These are phyloP conservation scores for Lycophotia porphyrea DNA, from an alignment of 2,888 invertebrate genomes.

Conservation along the genomic window DNA sequence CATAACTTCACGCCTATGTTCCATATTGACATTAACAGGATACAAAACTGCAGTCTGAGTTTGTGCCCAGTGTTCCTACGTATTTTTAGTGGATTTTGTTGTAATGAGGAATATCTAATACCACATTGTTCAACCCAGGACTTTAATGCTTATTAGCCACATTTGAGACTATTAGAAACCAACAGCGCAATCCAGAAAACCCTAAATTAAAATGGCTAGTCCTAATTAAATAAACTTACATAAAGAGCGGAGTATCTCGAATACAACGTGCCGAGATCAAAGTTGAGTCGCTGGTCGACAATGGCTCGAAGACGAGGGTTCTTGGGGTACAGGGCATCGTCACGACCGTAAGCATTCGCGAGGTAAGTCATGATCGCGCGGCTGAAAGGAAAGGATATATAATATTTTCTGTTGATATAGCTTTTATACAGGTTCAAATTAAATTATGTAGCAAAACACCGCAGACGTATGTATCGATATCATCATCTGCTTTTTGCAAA, in stretches of 20 bases:
- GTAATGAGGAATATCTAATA: not conserved
- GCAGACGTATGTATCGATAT: too few relatives aligned
- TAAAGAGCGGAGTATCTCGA: constrained; percentile 88
- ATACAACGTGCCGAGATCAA: constrained; percentile 91
- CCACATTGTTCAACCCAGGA: not conserved
- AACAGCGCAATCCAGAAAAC: not conserved
- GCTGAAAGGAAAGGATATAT: constrained; percentile 80
- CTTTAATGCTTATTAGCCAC: not conserved
- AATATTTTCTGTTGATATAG: not conserved
- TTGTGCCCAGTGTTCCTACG: not conserved
- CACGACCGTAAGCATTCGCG: constrained; percentile 91
- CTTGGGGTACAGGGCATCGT: constrained; percentile 92
- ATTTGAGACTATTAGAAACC: not conserved
- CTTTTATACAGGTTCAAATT: too few relatives aligned
- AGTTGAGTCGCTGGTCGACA: constrained; percentile 91
- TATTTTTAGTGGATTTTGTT: not conserved
- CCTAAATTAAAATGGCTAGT: not conserved
- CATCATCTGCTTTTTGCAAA: too few relatives aligned
- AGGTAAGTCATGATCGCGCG: constrained; percentile 92
- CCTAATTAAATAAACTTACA: constrained; percentile 84
- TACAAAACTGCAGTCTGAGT: not conserved
- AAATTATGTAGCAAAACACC: too few relatives aligned
- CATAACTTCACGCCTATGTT: not conserved
- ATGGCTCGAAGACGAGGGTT: constrained; percentile 91
- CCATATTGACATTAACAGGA: too few relatives aligned